Base-by-base conservation (phyloP, 2,888 invertebrate genomes). In the Mamestra brassicae region DNA sequence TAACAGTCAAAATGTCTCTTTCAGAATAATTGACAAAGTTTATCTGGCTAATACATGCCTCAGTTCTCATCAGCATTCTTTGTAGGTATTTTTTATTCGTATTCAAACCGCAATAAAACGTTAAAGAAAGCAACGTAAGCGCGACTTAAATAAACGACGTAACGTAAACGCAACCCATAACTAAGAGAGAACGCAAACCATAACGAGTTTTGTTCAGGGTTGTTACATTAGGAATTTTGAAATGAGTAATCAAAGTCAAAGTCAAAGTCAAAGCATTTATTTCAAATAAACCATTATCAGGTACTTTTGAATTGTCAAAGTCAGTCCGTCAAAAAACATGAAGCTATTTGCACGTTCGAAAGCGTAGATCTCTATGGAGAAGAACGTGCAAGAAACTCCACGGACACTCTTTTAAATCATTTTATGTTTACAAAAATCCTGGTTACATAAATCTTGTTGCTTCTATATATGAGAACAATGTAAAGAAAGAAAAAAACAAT, bases 61-160 rank as follows among this genome's bases (percentile, higher is more conserved):
- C 63, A 38, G 42, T 60, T 62, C 66, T 60, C 52, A 50, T 50
- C 11, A 61, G 17, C 8, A 34, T 61, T 82, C 58, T 68, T 78
- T 65, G 6, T 52, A 17, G 52, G 77, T 77, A 84, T 66, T 84
- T 83, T 85, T 83, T 80, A 78, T 78, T 86, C 71, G 70, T 86
- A 80, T 85, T 85, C 82, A 76, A 84, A 80, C 54, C 68, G 77
- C 83, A 84, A 86, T 88, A 85, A 88, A 88, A 78, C 74, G 81
- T 85, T 63, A 86, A 85, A 81, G 78, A 86, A 81, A 80, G 70
- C 83, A 69, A 81, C 72, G 81, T 73, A 74, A 76, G 67, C 83
- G 73, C 74, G 73, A 71, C 87, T 72, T 80, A 84, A 87, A 88
- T 86, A 84, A 85, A 86, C 80, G 78, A 74, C 63, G 15, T 63